Evolutionary conservation across 1,140 invertebrate species (phyloP).

Genomic region (Fopius arisanus): DNA sequence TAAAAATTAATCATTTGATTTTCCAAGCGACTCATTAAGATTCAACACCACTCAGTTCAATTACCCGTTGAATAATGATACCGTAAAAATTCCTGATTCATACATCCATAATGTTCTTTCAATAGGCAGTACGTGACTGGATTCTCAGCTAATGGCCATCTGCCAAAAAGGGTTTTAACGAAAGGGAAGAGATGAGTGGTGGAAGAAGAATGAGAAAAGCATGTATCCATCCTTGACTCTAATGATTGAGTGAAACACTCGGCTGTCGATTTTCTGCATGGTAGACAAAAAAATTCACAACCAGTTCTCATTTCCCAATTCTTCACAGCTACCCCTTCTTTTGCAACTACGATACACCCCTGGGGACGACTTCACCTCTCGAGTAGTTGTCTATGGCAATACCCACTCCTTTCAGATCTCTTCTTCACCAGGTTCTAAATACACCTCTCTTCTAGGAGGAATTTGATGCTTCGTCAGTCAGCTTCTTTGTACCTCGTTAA

Average conservation of each 20-base stretch:
- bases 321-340: neutral
- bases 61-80: neutral
- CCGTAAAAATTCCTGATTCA: neutral
- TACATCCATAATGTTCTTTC: neutral
- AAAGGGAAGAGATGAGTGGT: neutral
- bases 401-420: neutral
- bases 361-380: neutral
- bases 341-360: neutral
- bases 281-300: neutral
- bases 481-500: neutral
- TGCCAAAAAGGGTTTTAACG: constrained; percentile 10
- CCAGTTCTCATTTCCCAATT: neutral
- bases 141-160: neutral
- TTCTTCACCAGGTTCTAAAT: neutral
- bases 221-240: constrained; percentile 6
- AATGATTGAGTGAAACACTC: constrained; percentile 14
- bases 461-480: neutral
- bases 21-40: neutral
- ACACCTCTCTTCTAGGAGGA: neutral
- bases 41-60: neutral
- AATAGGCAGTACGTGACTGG: neutral
- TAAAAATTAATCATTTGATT: neutral
- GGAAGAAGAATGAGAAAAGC: neutral
- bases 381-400: constrained; percentile 6
- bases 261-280: neutral